phyloP scores from a whole-genome alignment of 2,888 invertebrate genomes.

The Stenichneumon culpator region DNA sequence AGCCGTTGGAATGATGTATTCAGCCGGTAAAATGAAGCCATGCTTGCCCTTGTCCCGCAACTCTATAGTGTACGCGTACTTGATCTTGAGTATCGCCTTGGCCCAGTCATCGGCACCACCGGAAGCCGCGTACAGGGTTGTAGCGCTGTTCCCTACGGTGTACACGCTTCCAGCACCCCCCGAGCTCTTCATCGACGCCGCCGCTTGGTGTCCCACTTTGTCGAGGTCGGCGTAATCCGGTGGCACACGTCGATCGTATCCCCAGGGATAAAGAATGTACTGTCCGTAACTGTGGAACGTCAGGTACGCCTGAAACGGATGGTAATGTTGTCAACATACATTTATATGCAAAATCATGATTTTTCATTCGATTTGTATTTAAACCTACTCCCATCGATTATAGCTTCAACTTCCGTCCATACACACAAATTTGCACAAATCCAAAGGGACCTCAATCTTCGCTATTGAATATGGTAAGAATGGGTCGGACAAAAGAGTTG shows the following conservation, averaged over 20 bases:
- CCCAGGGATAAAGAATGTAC: conserved; percentile 95
- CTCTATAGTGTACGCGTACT: conserved; percentile 96
- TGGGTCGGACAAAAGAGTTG: neutral
- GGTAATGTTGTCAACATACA: conserved; percentile 72
- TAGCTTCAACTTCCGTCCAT: neutral
- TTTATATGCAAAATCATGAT: neutral
- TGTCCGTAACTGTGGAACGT: conserved; percentile 96
- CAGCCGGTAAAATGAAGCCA: conserved; percentile 95
- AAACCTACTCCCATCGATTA: neutral
- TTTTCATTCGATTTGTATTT: neutral
- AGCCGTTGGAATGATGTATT: conserved; percentile 91
- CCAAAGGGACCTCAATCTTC: neutral
- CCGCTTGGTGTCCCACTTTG: conserved; percentile 89
- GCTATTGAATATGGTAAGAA: neutral
- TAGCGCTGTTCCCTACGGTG: conserved; percentile 92
- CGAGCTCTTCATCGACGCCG: conserved; percentile 88
- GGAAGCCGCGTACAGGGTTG: conserved; percentile 92
- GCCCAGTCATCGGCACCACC: conserved; percentile 97
- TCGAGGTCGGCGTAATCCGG: conserved; percentile 91
- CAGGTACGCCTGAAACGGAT: conserved; percentile 88
- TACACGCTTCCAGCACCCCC: conserved; percentile 88
- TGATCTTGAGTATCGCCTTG: conserved; percentile 92
- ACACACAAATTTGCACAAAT: neutral
- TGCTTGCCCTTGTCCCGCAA: conserved; percentile 93
- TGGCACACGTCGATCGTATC: conserved; percentile 91